Evolutionary conservation across 2,797 vertebrate genomes (phyloP).

Genomic region (Ispidina picta): DNA sequence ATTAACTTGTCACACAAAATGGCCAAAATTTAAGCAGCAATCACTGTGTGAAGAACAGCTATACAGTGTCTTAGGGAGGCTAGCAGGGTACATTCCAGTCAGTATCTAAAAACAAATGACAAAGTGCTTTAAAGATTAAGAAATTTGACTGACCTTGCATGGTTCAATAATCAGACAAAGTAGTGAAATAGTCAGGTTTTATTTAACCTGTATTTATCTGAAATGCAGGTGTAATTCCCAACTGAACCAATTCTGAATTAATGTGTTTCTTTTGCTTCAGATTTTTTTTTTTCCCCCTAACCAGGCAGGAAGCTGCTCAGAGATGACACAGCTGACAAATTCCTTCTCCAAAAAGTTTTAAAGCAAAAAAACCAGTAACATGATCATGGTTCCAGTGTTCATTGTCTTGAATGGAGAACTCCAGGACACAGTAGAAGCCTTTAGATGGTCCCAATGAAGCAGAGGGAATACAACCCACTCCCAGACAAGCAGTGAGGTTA

Average conservation of each 20-base stretch:
- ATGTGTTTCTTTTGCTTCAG: neutral
- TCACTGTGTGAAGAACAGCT: neutral
- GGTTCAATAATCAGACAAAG: neutral
- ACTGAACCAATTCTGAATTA: neutral
- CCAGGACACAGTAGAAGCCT: neutral
- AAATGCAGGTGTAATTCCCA: slow-evolving; percentile 14
- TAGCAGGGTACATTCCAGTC: slow-evolving; percentile 63
- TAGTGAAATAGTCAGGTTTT: neutral
- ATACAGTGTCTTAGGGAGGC: slow-evolving; percentile 38
- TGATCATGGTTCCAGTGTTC: slow-evolving; percentile 26
- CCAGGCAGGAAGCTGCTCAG: neutral
- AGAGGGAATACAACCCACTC: neutral
- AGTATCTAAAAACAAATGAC: slow-evolving; percentile 47
- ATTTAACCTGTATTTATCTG: slow-evolving; percentile 1
- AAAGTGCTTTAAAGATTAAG: slow-evolving; percentile 51
- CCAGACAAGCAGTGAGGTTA: slow-evolving; percentile 7
- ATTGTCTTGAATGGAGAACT: neutral
- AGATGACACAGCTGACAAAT: neutral
- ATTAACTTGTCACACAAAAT: neutral
- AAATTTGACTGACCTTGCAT: slow-evolving; percentile 6
- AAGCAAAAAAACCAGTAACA: neutral
- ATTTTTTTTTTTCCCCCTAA: neutral
- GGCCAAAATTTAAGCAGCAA: slow-evolving; percentile 8
- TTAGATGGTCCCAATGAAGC: slow-evolving; percentile 37
- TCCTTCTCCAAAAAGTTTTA: neutral